Conservation (phyloP, 2,113 vertebrate species). For the Osmerus eperlanus region DNA sequence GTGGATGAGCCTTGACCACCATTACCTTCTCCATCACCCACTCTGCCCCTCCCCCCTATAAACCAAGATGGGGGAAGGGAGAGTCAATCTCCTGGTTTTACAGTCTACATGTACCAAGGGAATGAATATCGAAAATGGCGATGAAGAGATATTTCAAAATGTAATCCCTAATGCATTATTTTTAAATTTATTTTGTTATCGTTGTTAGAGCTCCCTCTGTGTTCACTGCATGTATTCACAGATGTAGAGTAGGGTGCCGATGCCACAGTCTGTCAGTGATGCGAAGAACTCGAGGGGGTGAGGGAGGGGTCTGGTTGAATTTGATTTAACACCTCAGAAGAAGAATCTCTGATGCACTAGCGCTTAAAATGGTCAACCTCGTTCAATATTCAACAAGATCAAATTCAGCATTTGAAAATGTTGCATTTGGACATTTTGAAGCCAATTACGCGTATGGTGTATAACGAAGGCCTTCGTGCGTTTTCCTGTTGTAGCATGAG, state of each 20-base stretch:
- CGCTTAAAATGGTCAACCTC: too few species aligned
- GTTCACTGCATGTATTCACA: conserved; percentile 33
- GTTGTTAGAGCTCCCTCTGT: neutral
- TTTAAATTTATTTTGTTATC: neutral
- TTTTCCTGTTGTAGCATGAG: neutral
- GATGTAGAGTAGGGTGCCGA: conserved; percentile 48
- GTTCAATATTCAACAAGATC: too few species aligned
- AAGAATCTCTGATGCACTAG: too few species aligned
- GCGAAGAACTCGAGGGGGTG: conserved; percentile 17
- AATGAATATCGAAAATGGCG: neutral
- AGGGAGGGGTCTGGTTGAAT: neutral
- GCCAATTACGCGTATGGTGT: too few species aligned
- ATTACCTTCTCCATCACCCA: conserved; percentile 25
- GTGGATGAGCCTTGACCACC: conserved; percentile 1
- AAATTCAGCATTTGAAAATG: too few species aligned
- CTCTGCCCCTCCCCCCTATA: neutral
- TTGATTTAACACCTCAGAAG: too few species aligned
- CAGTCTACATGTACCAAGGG: too few species aligned
- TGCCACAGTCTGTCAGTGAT: conserved; percentile 39
- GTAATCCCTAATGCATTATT: neutral
- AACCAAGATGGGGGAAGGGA: neutral
- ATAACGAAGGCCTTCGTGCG: too few species aligned
- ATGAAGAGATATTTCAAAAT: neutral
- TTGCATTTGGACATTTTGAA: neutral
- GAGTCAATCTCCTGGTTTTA: neutral